These are phyloP conservation scores for Anastrepha obliqua DNA, from an alignment of 1,140 invertebrate species.

Conservation along the genomic window DNA sequence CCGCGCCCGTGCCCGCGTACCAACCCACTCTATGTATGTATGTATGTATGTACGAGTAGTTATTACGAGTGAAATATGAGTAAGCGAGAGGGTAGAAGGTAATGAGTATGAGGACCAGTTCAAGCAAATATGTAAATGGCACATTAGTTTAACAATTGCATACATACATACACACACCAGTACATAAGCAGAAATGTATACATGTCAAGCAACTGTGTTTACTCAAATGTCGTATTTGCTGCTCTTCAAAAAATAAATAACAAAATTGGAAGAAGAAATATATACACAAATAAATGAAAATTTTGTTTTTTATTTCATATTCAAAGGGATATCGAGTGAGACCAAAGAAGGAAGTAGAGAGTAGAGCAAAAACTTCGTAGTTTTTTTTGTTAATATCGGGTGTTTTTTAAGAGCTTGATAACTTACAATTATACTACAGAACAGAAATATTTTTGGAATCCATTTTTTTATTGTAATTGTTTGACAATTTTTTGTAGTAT, in stretches of 20 bases:
- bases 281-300: neutral
- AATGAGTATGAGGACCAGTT: neutral
- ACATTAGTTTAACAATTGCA: constrained; percentile 9
- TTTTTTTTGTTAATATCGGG: no score
- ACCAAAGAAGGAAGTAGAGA: no score
- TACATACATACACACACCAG: neutral
- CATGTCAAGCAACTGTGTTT: constrained; percentile 28
- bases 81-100: neutral
- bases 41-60: constrained; percentile 5
- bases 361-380: no score
- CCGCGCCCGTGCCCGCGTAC: neutral
- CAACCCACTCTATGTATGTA: constrained; percentile 5
- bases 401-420: no score
- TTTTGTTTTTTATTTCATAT: neutral
- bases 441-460: no score
- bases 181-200: neutral
- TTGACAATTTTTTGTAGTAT: no score
- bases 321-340: no score
- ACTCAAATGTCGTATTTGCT: constrained; percentile 43
- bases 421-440: no score
- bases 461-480: no score
- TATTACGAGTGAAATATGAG: neutral
- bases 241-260: constrained; percentile 31
- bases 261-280: neutral
- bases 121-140: neutral